Evolutionary conservation across 64 coral and sea anemone genomes (phyloP).

Genomic region (Pocillopora damicornis): DNA sequence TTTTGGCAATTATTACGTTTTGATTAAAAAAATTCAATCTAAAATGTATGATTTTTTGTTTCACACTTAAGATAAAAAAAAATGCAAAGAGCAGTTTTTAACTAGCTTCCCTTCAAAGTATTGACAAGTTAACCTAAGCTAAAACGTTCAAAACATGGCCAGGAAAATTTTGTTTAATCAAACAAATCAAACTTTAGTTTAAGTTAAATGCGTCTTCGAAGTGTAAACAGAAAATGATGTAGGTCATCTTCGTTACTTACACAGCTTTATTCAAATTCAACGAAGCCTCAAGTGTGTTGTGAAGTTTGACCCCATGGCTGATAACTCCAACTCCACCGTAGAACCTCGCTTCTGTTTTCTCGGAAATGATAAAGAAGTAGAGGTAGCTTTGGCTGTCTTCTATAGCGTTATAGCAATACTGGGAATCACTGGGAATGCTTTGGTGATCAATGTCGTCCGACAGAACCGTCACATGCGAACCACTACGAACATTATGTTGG

Average conservation of each 20-base stretch:
- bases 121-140: too few relatives aligned
- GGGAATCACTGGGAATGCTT: slow-evolving; percentile 4
- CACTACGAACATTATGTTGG: slow-evolving; percentile 8
- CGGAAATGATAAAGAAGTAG: background rate
- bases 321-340: background rate
- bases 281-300: background rate
- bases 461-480: slow-evolving; percentile 27
- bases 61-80: too few relatives aligned
- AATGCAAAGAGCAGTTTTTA: too few relatives aligned
- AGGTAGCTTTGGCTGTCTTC: background rate
- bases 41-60: too few relatives aligned
- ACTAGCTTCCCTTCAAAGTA: too few relatives aligned
- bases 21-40: background rate
- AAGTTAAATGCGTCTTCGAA: too few relatives aligned
- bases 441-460: slow-evolving; percentile 30
- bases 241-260: background rate
- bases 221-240: background rate
- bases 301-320: background rate
- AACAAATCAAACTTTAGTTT: too few relatives aligned
- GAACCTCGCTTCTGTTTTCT: background rate
- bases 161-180: too few relatives aligned
- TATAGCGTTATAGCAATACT: slow-evolving; percentile 5
- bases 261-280: background rate
- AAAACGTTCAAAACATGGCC: too few relatives aligned
- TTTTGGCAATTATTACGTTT: background rate